Evolutionary conservation across 2,888 invertebrate genomes (phyloP).

Genomic region (Luperina nickerlii): DNA sequence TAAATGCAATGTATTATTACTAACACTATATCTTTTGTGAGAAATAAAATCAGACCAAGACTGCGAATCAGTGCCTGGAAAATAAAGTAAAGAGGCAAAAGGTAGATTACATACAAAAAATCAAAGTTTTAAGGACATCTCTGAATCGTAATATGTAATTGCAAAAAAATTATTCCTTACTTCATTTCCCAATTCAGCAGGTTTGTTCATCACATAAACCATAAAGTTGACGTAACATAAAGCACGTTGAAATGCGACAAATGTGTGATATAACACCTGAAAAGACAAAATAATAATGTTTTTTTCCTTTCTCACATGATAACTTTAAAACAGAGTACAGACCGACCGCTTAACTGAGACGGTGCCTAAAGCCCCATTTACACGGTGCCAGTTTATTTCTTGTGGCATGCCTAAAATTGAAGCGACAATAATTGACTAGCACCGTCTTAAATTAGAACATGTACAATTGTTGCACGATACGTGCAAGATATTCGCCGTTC

Average conservation of each 20-base stretch:
- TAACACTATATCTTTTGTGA: constrained; percentile 15
- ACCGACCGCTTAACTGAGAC: neutral
- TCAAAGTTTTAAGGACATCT: neutral
- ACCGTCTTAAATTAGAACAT: neutral
- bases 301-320: neutral
- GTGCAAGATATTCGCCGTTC: neutral
- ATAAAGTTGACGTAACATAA: constrained; percentile 25
- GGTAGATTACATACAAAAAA: neutral
- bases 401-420: neutral
- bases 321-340: neutral
- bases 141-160: neutral
- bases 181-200: neutral
- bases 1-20: constrained; percentile 15
- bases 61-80: constrained; percentile 13
- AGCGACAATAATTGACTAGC: neutral
- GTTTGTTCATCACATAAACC: neutral
- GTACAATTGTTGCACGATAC: neutral
- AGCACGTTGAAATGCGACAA: constrained; percentile 26
- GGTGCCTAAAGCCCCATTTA: neutral
- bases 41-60: constrained; percentile 9
- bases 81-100: neutral
- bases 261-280: constrained; percentile 13
- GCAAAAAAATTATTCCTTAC: constrained; percentile 4
- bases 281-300: neutral
- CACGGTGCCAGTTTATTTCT: neutral